These are phyloP conservation scores for Gopherus evgoodei DNA, from an alignment of 2,113 vertebrate genomes.

Conservation along the genomic window DNA sequence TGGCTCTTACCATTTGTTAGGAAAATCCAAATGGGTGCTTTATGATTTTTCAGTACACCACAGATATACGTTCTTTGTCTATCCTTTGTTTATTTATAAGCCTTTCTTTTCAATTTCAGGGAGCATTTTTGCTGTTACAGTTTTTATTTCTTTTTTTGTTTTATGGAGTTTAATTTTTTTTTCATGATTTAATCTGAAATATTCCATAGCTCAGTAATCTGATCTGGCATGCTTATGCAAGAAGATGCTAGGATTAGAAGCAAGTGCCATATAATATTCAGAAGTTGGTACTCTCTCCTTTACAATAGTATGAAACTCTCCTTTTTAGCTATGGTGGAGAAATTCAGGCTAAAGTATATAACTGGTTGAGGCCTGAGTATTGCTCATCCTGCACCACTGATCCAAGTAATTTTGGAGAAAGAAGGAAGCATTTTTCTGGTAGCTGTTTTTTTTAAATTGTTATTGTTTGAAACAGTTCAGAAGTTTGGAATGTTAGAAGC, in stretches of 20 bases:
- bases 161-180: not conserved
- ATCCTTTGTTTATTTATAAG: not conserved
- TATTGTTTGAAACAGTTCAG: not conserved
- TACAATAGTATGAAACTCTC: not conserved
- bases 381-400: not conserved
- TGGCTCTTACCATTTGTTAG: not conserved
- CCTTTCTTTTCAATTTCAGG: not conserved
- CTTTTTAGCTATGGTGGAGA: not conserved
- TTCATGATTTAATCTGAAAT: not conserved
- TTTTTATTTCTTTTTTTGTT: not conserved
- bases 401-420: not conserved
- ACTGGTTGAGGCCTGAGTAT: not conserved
- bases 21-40: not conserved
- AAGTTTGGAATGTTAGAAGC: not conserved
- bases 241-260: not conserved
- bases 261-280: not conserved
- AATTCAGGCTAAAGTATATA: not conserved
- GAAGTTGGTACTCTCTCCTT: not conserved
- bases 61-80: not conserved
- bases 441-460: not conserved
- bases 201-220: not conserved
- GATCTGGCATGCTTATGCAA: not conserved
- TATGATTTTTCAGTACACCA: not conserved
- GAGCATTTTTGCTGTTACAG: not conserved
- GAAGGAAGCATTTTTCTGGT: not conserved